Conservation (phyloP, 2,113 vertebrate species). For the Dasyurus viverrinus region DNA sequence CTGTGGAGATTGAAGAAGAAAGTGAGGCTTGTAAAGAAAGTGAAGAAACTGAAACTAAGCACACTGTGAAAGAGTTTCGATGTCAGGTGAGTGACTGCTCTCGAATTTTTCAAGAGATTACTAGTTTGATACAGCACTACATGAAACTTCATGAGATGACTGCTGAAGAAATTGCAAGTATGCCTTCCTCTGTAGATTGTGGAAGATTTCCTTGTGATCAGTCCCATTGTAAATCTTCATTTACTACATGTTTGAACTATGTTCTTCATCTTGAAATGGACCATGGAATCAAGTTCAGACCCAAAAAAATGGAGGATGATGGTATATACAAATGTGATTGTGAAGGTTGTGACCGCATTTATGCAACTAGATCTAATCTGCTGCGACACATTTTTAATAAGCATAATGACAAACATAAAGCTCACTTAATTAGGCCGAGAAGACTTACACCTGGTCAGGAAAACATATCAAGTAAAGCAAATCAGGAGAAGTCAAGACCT, state of each 20-base stretch:
- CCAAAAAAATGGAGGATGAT: conserved; percentile 85
- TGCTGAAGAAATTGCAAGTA: conserved; percentile 88
- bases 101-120: conserved; percentile 93
- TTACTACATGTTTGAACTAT: conserved; percentile 91
- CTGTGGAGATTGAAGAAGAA: conserved; percentile 89
- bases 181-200: conserved; percentile 85
- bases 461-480: conserved; percentile 85
- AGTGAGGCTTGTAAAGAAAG: conserved; percentile 78
- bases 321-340: conserved; percentile 93
- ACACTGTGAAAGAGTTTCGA: conserved; percentile 88
- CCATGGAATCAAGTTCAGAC: conserved; percentile 87
- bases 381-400: conserved; percentile 96
- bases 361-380: conserved; percentile 96
- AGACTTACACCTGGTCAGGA: conserved; percentile 88
- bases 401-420: conserved; percentile 92
- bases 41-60: conserved; percentile 79
- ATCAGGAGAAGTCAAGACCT: conserved; percentile 86
- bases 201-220: conserved; percentile 94
- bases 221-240: conserved; percentile 88
- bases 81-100: conserved; percentile 96
- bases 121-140: conserved; percentile 94
- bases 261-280: conserved; percentile 90
- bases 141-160: conserved; percentile 93
- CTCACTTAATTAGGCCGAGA: conserved; percentile 90
- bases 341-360: conserved; percentile 95